Evolutionary conservation across 2,888 invertebrate species (phyloP).

Genomic region (Liodrosophila aerea): DNA sequence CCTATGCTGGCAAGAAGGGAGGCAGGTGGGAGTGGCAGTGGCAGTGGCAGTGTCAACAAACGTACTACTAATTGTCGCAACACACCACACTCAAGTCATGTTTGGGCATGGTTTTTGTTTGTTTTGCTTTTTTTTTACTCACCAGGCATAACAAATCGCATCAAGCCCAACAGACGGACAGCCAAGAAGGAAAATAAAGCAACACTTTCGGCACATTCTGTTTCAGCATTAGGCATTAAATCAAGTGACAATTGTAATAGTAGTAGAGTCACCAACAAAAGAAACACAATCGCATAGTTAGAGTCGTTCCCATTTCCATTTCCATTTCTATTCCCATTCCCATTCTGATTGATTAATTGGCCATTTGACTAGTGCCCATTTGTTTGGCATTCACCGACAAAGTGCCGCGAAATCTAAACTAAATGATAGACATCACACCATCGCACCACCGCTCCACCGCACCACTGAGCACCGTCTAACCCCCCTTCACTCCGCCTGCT

Average conservation of each 20-base stretch:
- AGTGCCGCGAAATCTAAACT: slow-evolving; percentile 24
- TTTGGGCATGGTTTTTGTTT: slow-evolving; percentile 24
- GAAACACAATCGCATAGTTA: slow-evolving; percentile 2
- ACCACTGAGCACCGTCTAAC: neutral
- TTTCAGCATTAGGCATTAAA: slow-evolving; percentile 40
- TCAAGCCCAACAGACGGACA: slow-evolving; percentile 9
- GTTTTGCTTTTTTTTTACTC: neutral
- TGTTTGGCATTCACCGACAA: slow-evolving; percentile 27
- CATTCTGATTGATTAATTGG: slow-evolving; percentile 67
- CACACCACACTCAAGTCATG: slow-evolving; percentile 28
- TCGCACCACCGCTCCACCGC: neutral
- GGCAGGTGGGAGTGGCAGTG: neutral
- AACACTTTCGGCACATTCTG: slow-evolving; percentile 35
- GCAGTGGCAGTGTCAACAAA: slow-evolving; percentile 39
- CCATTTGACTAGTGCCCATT: slow-evolving; percentile 50
- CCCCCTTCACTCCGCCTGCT: neutral
- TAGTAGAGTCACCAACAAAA: slow-evolving; percentile 17
- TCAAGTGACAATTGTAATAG: slow-evolving; percentile 63
- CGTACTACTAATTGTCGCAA: slow-evolving; percentile 62
- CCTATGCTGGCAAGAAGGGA: neutral
- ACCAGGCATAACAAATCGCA: slow-evolving; percentile 48
- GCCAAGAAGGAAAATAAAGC: slow-evolving; percentile 2
- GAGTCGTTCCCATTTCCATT: slow-evolving; percentile 7
- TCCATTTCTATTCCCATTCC: slow-evolving; percentile 9
- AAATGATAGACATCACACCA: neutral